Percentiles rank a stretch among this genome's conserved stretches.
phyloP scores from a whole-genome alignment of 2,797 vertebrate species.

The Hydrocynus forskahlii region DNA sequence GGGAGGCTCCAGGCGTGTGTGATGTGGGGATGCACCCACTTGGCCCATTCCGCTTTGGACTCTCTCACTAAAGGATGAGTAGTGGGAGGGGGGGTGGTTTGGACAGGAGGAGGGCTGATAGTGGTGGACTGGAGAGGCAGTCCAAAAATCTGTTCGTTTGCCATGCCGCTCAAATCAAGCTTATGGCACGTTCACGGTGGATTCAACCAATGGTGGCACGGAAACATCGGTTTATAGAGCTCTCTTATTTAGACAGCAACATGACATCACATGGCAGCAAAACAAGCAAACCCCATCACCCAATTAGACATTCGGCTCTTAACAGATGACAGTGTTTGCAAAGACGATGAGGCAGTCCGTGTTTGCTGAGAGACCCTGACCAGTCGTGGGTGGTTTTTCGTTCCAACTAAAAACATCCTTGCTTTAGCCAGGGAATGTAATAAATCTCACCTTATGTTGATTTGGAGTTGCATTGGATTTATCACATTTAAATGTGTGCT shows the following conservation, averaged over 20 bases:
- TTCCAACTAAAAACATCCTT: not conserved
- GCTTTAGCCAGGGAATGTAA: not conserved
- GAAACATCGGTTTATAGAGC: conserved; percentile 27
- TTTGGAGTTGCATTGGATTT: not conserved
- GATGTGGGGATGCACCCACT: conserved; percentile 66
- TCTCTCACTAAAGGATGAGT: conserved; percentile 56
- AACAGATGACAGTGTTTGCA: conserved; percentile 31
- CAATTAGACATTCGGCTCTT: conserved; percentile 29
- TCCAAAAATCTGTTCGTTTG: conserved; percentile 73
- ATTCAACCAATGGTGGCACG: conserved; percentile 27
- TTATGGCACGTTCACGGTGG: conserved; percentile 60
- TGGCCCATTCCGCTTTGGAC: conserved; percentile 68
- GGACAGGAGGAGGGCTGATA: not conserved
- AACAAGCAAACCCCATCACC: conserved; percentile 26
- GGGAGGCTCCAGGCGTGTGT: conserved; percentile 47
- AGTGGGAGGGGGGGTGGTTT: conserved; percentile 34
- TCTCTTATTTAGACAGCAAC: conserved; percentile 28
- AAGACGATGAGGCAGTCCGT: conserved; percentile 31
- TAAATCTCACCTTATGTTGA: conserved; percentile 5
- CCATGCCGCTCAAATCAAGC: conserved; percentile 59
- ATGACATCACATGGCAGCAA: conserved; percentile 28
- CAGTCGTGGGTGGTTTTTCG: not conserved
- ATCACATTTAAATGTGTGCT: not conserved
- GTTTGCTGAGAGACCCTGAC: conserved; percentile 12
- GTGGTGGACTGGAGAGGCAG: conserved; percentile 35